Base-by-base conservation (phyloP, 2,888 invertebrate species). In the Agrenia bidenticulata region DNA sequence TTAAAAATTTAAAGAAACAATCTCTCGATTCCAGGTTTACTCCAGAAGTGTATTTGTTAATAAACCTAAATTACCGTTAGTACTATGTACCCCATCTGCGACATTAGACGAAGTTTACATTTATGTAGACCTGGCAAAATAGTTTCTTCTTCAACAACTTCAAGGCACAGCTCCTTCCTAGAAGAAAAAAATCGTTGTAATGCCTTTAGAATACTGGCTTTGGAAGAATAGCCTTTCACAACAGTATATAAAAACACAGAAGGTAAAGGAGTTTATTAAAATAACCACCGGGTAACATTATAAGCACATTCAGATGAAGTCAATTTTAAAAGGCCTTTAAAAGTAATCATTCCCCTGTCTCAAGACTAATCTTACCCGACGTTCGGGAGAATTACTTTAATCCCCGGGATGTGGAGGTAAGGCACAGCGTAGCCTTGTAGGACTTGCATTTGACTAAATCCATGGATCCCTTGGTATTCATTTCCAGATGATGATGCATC, bases 361-460 rank as follows among this genome's bases (percentile, higher is more conserved):
- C 32, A 32, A 32, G 32, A 45, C 9, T 4, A 45, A 9, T 19
- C 45, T 19, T 55, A 55, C 55, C 55, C 17, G 24, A 17, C 24
- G n/a, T 24, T 17, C 11, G 56, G 56, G 7, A 55, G 59, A 2
- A 45, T 32, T 23, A 64, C 32, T 60, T 39, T 60, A 17, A 64
- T 60, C 7, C 64, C 64, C 21, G 60, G 64, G 32, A 64, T 61
- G 26, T 45, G 45, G 26, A 64, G 60, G 41, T 49, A 64, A 49
- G 64, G 64, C 32, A 64, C 64, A 9, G 64, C 60, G 37, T 42
- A 60, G 19, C 64, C 64, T 24, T 39, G 42, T 1, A 26, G 37
- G 32, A 64, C 57, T 23, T 49, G 19, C 5, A 45, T 45, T 19
- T 45, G n/a, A 45, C 19, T 19, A 45, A 19, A 45, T 45, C n/a